A percentile compares a stretch with the other conserved stretches of the same genome.
Conservation (phyloP, 92 coral and sea anemone genomes). For the Ricordea florida region DNA sequence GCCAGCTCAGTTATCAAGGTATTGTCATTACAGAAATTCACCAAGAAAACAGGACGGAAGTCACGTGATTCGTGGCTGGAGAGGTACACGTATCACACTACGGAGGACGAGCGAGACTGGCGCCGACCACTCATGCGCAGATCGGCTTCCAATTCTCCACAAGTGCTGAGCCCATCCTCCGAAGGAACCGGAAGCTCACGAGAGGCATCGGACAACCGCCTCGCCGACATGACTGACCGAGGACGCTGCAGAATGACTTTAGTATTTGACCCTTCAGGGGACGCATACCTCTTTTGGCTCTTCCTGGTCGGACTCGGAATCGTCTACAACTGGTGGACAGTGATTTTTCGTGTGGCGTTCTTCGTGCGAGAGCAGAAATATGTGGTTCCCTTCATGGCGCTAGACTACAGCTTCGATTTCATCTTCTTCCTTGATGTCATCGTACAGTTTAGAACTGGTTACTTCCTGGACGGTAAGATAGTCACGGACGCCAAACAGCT, state of each 20-base stretch:
- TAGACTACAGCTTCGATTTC: constrained; percentile 84
- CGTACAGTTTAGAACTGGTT: constrained; percentile 85
- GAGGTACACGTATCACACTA: constrained; percentile 50
- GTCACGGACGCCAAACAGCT: constrained; percentile 63
- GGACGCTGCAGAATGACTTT: constrained; percentile 20
- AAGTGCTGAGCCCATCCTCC: constrained; percentile 62
- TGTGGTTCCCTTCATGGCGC: constrained; percentile 57
- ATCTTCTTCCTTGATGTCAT: constrained; percentile 80
- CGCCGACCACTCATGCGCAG: constrained; percentile 76
- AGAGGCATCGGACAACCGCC: constrained; percentile 51
- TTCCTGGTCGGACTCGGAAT: constrained; percentile 77
- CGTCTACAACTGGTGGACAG: constrained; percentile 82
- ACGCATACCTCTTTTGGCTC: constrained; percentile 81
- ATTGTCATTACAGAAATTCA: constrained; percentile 76
- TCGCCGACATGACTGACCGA: constrained; percentile 4
- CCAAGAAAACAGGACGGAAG: constrained; percentile 57
- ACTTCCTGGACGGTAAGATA: constrained; percentile 81
- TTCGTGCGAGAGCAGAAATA: constrained; percentile 37
- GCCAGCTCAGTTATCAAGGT: constrained; percentile 77
- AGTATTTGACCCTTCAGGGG: constrained; percentile 82
- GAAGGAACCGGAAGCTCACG: constrained; percentile 53
- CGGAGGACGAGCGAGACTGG: constrained; percentile 75
- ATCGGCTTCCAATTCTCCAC: constrained; percentile 62
- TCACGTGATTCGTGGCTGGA: constrained; percentile 88
- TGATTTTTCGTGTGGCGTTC: constrained; percentile 75